Evolutionary conservation across 2,888 invertebrate genomes (phyloP).

Genomic region (Griposia aprilina): DNA sequence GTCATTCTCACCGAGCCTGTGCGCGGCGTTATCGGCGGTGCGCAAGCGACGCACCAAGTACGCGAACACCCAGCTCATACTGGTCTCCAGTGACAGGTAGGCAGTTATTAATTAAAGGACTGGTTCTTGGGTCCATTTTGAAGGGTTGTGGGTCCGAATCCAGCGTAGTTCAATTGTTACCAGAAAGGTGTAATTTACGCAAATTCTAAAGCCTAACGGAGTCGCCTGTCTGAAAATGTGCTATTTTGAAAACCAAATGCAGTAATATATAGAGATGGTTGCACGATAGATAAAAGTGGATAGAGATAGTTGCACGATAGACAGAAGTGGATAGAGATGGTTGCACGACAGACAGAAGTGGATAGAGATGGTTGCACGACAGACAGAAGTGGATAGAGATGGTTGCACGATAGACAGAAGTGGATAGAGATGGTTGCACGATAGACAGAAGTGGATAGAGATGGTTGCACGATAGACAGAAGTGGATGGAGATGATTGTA

Average conservation of each 20-base stretch:
- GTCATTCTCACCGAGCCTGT: slow-evolving; percentile 94
- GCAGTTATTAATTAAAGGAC: slow-evolving; percentile 50
- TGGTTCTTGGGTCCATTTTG: neutral
- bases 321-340: too few relatives aligned
- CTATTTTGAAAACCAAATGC: neutral
- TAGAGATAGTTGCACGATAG: neutral
- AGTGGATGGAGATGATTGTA: neutral
- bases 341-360: neutral
- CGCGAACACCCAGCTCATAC: slow-evolving; percentile 94
- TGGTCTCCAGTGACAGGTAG: slow-evolving; percentile 96
- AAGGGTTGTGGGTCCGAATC: too few relatives aligned
- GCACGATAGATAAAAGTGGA: neutral
- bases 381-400: too few relatives aligned
- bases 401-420: neutral
- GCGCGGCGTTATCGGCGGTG: slow-evolving; percentile 93
- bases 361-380: too few relatives aligned
- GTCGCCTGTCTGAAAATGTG: neutral
- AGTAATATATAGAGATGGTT: neutral
- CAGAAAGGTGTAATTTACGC: neutral
- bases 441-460: neutral
- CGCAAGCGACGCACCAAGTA: slow-evolving; percentile 91
- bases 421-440: too few relatives aligned
- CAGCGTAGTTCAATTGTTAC: neutral
- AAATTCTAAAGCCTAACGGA: neutral
- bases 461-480: too few relatives aligned